Conservation (phyloP, 2,888 invertebrate species). For the Drosophila engyochracea region DNA sequence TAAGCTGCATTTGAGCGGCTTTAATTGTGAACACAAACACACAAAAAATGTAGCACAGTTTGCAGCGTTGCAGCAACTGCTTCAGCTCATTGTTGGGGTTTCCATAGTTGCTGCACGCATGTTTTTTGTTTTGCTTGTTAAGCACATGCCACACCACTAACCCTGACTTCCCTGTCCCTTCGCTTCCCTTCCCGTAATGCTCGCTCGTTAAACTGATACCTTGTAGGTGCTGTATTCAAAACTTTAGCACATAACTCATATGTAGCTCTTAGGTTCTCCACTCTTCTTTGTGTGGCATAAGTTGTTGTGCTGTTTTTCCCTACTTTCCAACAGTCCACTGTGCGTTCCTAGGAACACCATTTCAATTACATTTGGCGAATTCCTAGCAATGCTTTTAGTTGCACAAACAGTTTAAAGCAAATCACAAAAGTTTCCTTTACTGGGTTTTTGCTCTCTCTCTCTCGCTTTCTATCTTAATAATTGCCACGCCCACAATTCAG, state of each 20-base stretch:
- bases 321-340: not conserved
- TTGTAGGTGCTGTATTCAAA: constrained; percentile 43
- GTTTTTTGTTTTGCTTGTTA: constrained; percentile 20
- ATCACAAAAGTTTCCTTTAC: constrained; percentile 56
- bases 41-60: constrained; percentile 60
- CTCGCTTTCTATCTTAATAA: constrained; percentile 25
- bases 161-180: not conserved
- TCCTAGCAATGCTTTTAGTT: constrained; percentile 43
- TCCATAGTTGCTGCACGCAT: constrained; percentile 34
- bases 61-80: constrained; percentile 41
- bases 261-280: constrained; percentile 1
- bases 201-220: constrained; percentile 50
- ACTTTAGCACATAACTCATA: constrained; percentile 49
- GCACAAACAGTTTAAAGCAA: constrained; percentile 34
- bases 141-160: constrained; percentile 18
- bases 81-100: constrained; percentile 29
- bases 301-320: constrained; percentile 32
- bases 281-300: constrained; percentile 12
- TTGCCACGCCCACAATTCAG: constrained; percentile 50
- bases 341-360: constrained; percentile 22
- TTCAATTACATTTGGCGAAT: constrained; percentile 65
- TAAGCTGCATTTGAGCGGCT: constrained; percentile 47
- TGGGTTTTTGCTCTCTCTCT: not conserved
- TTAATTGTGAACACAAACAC: constrained; percentile 52
- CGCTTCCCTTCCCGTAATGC: not conserved